These are phyloP conservation scores for Trichechus manatus DNA, from an alignment of 2,113 vertebrate species.

Conservation along the genomic window DNA sequence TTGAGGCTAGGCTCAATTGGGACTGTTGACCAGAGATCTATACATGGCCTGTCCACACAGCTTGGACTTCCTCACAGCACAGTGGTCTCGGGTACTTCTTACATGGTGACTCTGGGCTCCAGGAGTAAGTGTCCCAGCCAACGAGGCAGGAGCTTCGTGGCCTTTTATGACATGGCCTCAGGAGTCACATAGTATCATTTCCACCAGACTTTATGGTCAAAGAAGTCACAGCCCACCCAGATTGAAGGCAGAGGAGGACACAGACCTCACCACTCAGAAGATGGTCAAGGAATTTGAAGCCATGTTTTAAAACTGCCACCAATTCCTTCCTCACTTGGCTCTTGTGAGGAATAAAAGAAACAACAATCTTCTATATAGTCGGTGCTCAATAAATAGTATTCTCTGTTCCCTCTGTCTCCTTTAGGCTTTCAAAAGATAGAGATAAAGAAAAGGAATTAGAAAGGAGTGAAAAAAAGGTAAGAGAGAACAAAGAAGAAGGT, in stretches of 20 bases:
- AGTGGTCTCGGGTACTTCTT: not conserved
- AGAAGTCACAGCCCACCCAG: not conserved
- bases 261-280: not conserved
- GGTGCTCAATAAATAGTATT: not conserved
- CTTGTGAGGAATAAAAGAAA: conserved; percentile 10
- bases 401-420: not conserved
- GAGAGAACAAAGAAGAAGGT: not conserved
- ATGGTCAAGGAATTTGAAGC: conserved; percentile 28
- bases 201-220: not conserved
- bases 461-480: not conserved
- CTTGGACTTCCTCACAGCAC: not conserved
- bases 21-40: not conserved
- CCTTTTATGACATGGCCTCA: conserved; percentile 4
- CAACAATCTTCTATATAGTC: not conserved
- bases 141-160: not conserved
- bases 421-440: not conserved
- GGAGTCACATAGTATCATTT: not conserved
- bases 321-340: not conserved
- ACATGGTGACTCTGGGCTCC: not conserved
- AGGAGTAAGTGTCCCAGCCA: not conserved
- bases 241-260: conserved; percentile 19
- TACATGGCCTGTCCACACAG: not conserved
- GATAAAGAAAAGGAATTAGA: not conserved
- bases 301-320: not conserved
- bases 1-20: not conserved